Conservation (phyloP, 1,140 invertebrate genomes). For the Lepidurus arcticus region DNA sequence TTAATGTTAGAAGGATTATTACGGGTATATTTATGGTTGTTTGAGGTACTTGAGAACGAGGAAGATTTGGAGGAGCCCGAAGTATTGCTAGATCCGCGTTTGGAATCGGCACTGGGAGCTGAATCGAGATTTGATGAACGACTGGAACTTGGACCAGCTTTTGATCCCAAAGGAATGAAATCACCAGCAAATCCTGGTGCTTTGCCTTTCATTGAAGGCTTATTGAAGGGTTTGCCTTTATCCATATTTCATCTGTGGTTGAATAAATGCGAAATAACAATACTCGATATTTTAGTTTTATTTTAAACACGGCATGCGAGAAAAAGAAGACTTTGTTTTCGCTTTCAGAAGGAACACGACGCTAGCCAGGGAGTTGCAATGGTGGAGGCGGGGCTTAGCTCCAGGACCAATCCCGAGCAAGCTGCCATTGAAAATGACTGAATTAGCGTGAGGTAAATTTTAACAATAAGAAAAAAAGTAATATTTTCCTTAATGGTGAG, state of each 20-base stretch:
- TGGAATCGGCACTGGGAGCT: constrained; percentile 5
- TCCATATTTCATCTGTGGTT: constrained; percentile 47
- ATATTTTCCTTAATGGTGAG: no score
- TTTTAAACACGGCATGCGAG: no score
- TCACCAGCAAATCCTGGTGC: constrained; percentile 57
- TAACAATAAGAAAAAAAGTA: no score
- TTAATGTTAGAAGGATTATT: constrained; percentile 7
- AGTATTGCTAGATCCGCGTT: background rate
- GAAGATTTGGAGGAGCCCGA: background rate
- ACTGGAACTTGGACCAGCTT: constrained; percentile 40
- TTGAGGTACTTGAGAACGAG: constrained; percentile 28
- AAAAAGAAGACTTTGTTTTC: no score
- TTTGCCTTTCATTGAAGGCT: constrained; percentile 55
- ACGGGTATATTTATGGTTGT: background rate
- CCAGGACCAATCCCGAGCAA: no score
- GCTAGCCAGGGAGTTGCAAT: no score
- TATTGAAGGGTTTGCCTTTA: constrained; percentile 47
- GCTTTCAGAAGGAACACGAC: no score
- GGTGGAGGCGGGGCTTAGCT: no score
- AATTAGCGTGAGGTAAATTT: no score
- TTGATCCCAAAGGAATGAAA: constrained; percentile 56
- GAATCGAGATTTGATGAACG: constrained; percentile 6
- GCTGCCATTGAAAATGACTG: no score
- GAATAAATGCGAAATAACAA: no score
- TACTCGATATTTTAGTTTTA: no score